Evolutionary conservation across 2,113 vertebrate species (phyloP).

Genomic region (Sinocyclocheilus rhinocerous): DNA sequence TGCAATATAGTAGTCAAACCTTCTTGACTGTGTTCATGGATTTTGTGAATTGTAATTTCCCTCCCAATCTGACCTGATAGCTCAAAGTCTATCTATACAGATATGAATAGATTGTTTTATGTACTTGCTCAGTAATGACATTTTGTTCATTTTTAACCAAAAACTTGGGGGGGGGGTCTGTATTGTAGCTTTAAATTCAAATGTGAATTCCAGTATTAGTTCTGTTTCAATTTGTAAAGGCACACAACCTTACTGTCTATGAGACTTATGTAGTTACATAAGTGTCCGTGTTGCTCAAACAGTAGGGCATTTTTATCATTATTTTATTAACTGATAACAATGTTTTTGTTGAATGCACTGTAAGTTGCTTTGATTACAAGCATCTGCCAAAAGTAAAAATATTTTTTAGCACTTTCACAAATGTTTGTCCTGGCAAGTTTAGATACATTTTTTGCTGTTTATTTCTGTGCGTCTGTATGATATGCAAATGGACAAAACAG

Average conservation of each 20-base stretch:
- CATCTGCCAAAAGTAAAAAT: neutral
- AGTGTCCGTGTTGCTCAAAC: neutral
- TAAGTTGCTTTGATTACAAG: neutral
- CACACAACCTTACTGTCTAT: neutral
- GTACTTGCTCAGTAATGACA: neutral
- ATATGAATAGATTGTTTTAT: neutral
- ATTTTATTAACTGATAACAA: neutral
- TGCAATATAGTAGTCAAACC: neutral
- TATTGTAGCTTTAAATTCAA: neutral
- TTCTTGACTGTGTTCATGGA: too few relatives aligned
- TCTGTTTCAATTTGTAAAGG: neutral
- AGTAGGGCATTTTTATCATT: neutral
- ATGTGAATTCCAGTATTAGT: neutral
- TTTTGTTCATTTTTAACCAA: neutral
- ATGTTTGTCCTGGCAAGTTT: neutral
- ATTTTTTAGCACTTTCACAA: neutral
- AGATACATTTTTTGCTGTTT: neutral
- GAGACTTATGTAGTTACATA: neutral
- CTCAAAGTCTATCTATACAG: neutral
- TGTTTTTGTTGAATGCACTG: neutral
- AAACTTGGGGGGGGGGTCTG: neutral
- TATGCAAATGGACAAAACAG: slow-evolving; percentile 21
- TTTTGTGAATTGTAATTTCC: neutral
- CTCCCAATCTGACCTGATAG: neutral
- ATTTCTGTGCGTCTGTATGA: neutral